Evolutionary conservation across 2,797 vertebrate genomes (phyloP).

Genomic region (Coilia nasus): DNA sequence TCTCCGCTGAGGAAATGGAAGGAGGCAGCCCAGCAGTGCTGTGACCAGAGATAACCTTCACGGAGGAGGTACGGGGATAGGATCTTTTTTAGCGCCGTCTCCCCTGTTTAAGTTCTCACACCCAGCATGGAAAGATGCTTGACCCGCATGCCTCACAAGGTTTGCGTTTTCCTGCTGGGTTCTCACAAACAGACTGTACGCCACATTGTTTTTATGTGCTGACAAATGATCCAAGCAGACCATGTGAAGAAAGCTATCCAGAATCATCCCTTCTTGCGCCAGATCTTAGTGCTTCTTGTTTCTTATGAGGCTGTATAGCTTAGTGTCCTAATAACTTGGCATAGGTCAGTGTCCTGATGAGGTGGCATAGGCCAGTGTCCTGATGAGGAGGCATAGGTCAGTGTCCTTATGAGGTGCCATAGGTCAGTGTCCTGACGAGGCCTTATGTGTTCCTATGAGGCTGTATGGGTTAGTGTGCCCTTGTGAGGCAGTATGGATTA

Average conservation of each 20-base stretch:
- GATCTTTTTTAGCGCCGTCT: no score
- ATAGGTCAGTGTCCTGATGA: no score
- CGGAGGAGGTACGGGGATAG: background rate
- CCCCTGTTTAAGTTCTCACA: no score
- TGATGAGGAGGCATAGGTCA: no score
- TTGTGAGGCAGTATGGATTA: no score
- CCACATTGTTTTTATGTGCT: background rate
- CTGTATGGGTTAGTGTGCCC: no score
- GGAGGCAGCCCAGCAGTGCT: background rate
- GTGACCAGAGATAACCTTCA: constrained; percentile 31
- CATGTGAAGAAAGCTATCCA: background rate
- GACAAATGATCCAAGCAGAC: background rate
- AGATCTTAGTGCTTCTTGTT: background rate
- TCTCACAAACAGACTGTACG: background rate
- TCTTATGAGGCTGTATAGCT: background rate
- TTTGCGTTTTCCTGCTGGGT: background rate
- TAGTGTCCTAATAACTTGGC: no score
- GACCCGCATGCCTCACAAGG: background rate
- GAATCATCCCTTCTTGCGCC: background rate
- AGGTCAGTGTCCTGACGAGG: no score
- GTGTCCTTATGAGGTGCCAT: no score
- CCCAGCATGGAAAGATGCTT: background rate
- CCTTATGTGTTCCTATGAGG: no score
- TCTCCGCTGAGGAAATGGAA: background rate
- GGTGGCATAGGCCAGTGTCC: no score